Base-by-base conservation (phyloP, 1,140 invertebrate species). In the Aculops lycopersici region DNA sequence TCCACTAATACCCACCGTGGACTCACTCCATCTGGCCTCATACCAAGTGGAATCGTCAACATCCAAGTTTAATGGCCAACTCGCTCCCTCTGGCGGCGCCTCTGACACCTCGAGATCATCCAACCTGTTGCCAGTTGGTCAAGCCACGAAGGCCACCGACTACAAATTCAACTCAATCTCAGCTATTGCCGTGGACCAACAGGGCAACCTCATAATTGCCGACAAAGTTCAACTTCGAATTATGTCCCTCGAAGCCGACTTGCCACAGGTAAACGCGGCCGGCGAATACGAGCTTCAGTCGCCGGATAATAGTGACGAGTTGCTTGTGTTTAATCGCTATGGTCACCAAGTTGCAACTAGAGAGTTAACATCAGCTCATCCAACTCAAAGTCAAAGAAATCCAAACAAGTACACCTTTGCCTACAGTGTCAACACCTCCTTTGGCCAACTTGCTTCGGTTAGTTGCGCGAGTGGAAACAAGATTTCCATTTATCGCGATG, bases 401-500 rank as follows among this genome's bases (percentile, higher is more conserved):
- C 77, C 80, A 59, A 75, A 72, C 1, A 67, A 80, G 50, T 92
- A 90, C 55, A 77, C 78, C 19, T 94, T 92, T 60, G 63, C 84
- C 1, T 94, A 95, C 57, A 86, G 74, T 16, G 88, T 90, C 53
- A 92, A 92, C 50, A 88, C 81, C 2, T 83, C 77, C 51, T 84
- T 86, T 50, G 84, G 84, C 1, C 81, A 83, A 54, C 59, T 95
- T 17, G 79, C 73, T 1, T 80, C 74, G 3, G 77, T 94, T 1
- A 80, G 74, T 1, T 83, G 90, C 56, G 74, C 73, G 38, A 77
- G 77, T 14, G 78, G 78, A 14, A 90, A 88, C 53, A 81, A 90
- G 59, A 75, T 86, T 46, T 68, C 78, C 52, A 74, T 94, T 52
- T 59, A 81, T 14, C 64, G 83, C 38, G 80, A 90, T 56, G 83